phyloP scores from a whole-genome alignment of 1,140 invertebrate genomes.

The Gryon sp. region DNA sequence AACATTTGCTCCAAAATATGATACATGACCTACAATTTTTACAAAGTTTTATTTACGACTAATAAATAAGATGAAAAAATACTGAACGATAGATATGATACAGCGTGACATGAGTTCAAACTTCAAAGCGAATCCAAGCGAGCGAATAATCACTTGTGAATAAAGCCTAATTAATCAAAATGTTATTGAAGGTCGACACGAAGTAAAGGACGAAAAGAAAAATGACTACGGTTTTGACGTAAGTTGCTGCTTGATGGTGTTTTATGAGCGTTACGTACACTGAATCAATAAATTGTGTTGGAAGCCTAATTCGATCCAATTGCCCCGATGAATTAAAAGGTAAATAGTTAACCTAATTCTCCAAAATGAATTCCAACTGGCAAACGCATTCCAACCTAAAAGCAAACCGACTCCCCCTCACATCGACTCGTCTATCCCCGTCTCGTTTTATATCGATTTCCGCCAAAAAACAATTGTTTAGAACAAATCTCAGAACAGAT shows the following conservation, averaged over 20 bases:
- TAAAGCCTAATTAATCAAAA: not conserved
- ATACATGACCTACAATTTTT: no score
- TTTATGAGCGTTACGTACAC: conserved; percentile 14
- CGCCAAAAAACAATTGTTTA: conserved; percentile 30
- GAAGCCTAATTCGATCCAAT: conserved; percentile 25
- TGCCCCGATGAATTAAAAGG: conserved; percentile 19
- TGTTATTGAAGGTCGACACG: conserved; percentile 2
- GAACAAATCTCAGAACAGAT: conserved; percentile 9
- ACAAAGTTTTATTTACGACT: conserved; percentile 19
- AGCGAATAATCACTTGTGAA: not conserved
- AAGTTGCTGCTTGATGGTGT: not conserved
- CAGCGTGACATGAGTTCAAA: not conserved
- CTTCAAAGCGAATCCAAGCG: not conserved
- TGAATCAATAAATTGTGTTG: conserved; percentile 32
- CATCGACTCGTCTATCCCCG: conserved; percentile 27
- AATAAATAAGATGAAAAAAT: conserved; percentile 28
- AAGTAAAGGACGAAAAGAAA: conserved; percentile 7
- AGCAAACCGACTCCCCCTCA: conserved; percentile 10
- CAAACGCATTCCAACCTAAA: conserved; percentile 5
- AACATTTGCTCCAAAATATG: no score
- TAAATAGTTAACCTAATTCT: conserved; percentile 17
- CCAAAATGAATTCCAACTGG: not conserved
- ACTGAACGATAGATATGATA: conserved; percentile 16
- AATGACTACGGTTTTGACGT: not conserved
- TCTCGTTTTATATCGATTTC: conserved; percentile 31